A percentile compares a stretch with the other conserved stretches of the same genome.
Evolutionary conservation across 2,888 invertebrate species (phyloP).

Genomic region (Lasioglossum marginatum): DNA sequence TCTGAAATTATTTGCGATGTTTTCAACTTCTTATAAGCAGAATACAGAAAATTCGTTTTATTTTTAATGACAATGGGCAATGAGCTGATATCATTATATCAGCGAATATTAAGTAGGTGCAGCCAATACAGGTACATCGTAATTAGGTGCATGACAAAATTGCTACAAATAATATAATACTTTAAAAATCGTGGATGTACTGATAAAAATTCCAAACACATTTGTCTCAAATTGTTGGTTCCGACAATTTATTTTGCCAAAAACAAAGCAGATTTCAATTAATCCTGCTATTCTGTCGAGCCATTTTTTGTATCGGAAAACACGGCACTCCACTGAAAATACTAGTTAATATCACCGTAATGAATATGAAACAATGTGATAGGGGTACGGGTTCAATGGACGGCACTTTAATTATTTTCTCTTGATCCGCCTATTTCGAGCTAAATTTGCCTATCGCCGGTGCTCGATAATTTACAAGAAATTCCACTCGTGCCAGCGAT

Average conservation of each 20-base stretch:
- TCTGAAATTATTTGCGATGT: too few species aligned
- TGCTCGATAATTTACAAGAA: slow-evolving; percentile 33
- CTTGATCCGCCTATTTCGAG: slow-evolving; percentile 14
- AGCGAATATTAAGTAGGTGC: neutral
- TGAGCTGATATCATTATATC: neutral
- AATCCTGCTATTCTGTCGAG: neutral
- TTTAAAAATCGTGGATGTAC: neutral
- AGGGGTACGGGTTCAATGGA: slow-evolving; percentile 20
- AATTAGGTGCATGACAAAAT: neutral
- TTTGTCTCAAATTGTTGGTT: neutral
- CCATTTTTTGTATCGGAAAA: slow-evolving; percentile 7
- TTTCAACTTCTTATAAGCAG: too few species aligned
- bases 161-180: neutral
- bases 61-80: neutral
- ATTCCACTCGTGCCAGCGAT: slow-evolving; percentile 15
- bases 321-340: slow-evolving; percentile 24
- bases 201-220: neutral
- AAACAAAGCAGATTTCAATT: slow-evolving; percentile 23
- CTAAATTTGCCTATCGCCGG: neutral
- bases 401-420: slow-evolving; percentile 35
- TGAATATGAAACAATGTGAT: slow-evolving; percentile 46
- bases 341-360: slow-evolving; percentile 30
- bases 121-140: neutral
- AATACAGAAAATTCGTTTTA: too few species aligned
- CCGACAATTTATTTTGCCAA: slow-evolving; percentile 17